These are phyloP conservation scores for Manis javanica DNA, from an alignment of 2,797 vertebrate genomes.

Conservation along the genomic window DNA sequence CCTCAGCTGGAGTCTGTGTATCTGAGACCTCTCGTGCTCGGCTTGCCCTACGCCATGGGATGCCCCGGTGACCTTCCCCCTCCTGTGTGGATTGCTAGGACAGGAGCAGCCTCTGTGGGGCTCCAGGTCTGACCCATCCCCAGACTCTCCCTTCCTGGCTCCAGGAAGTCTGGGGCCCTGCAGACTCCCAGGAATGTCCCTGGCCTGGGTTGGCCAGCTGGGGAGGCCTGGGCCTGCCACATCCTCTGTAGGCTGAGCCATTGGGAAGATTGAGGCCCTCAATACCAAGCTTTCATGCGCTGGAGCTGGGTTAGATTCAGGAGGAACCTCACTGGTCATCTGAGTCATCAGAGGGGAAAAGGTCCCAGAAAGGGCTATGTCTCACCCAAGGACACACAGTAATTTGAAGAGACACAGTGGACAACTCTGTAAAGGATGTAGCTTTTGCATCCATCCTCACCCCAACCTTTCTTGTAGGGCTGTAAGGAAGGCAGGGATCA, in stretches of 20 bases:
- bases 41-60: not conserved
- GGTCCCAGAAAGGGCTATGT: not conserved
- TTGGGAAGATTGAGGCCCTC: not conserved
- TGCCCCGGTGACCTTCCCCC: too few relatives aligned
- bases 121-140: not conserved
- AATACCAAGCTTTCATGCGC: not conserved
- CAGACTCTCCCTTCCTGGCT: slow-evolving; percentile 21
- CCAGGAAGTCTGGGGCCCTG: slow-evolving; percentile 54
- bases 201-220: not conserved
- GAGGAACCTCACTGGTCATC: not conserved
- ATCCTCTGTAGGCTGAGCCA: not conserved
- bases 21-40: not conserved
- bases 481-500: not conserved
- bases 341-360: not conserved
- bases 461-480: not conserved
- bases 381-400: not conserved
- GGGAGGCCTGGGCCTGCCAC: not conserved
- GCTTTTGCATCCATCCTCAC: not conserved
- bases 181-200: not conserved
- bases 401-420: not conserved
- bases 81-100: not conserved
- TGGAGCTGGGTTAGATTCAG: not conserved
- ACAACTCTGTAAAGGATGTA: not conserved
- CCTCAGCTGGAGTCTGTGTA: not conserved
- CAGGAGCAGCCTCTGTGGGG: not conserved